Percentiles rank a stretch among this genome's conserved stretches.
Evolutionary conservation across 2,888 invertebrate genomes (phyloP).

Genomic region (Volucella bombylans): DNA sequence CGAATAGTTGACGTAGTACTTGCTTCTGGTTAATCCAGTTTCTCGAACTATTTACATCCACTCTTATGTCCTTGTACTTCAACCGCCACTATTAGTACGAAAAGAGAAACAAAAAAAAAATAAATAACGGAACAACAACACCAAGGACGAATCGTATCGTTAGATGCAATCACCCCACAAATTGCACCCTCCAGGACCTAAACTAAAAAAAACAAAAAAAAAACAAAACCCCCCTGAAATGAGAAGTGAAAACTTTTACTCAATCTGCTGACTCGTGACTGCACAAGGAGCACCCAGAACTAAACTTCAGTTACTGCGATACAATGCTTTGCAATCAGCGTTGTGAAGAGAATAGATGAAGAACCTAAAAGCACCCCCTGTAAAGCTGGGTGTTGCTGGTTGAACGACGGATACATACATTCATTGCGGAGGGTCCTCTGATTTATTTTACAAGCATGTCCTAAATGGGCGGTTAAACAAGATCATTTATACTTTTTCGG

Average conservation of each 20-base stretch:
- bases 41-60: conserved; percentile 50
- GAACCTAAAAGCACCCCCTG: conserved; percentile 10
- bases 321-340: conserved; percentile 66
- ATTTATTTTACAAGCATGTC: conserved; percentile 71
- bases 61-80: conserved; percentile 34
- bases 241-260: conserved; percentile 49
- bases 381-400: conserved; percentile 52
- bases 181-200: not conserved
- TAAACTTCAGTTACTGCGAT: conserved; percentile 18
- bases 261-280: conserved; percentile 69
- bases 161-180: conserved; percentile 33
- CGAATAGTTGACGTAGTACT: conserved; percentile 57
- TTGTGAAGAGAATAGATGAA: conserved; percentile 5
- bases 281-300: conserved; percentile 40
- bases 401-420: conserved; percentile 49
- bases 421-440: conserved; percentile 64
- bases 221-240: conserved; percentile 1
- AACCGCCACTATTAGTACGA: conserved; percentile 1
- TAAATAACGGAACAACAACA: conserved; percentile 34
- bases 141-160: conserved; percentile 38
- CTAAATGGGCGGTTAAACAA: conserved; percentile 72
- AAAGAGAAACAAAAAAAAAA: not conserved
- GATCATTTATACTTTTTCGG: conserved; percentile 66
- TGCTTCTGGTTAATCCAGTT: conserved; percentile 68
- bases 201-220: conserved; percentile 4